These are phyloP conservation scores for Rhadinocentrus ornatus DNA, from an alignment of 2,797 vertebrate genomes.

Conservation along the genomic window DNA sequence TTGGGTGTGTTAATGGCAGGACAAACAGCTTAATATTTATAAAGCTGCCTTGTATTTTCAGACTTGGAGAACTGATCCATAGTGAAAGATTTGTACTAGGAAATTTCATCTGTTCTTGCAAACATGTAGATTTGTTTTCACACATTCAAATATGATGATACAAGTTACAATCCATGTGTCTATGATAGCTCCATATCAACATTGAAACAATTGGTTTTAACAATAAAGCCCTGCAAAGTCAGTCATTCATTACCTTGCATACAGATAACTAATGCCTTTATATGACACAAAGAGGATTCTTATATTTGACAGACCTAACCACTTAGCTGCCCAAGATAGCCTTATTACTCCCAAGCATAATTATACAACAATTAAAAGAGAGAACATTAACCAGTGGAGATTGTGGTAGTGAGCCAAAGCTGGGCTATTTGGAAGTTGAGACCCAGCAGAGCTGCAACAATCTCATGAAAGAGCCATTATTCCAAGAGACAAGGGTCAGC, in stretches of 20 bases:
- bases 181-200: not conserved
- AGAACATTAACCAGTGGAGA: conserved; percentile 25
- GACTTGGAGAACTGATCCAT: not conserved
- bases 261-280: not conserved
- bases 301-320: not conserved
- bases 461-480: conserved; percentile 68
- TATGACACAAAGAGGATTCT: conserved; percentile 12
- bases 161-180: not conserved
- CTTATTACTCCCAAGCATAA: conserved; percentile 5
- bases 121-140: not conserved
- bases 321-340: conserved; percentile 18
- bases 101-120: not conserved
- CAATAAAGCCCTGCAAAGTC: not conserved
- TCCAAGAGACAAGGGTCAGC: conserved; percentile 50
- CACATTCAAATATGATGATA: not conserved
- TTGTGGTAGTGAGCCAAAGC: conserved; percentile 36
- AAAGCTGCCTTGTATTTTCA: too few species aligned
- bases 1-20: not conserved
- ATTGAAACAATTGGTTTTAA: not conserved
- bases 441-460: conserved; percentile 36
- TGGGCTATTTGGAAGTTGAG: conserved; percentile 34
- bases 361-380: conserved; percentile 25
- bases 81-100: not conserved
- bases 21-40: not conserved
- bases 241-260: not conserved